These are phyloP conservation scores for Macaca mulatta DNA, from an alignment of 2,113 vertebrate genomes.

Conservation along the genomic window DNA sequence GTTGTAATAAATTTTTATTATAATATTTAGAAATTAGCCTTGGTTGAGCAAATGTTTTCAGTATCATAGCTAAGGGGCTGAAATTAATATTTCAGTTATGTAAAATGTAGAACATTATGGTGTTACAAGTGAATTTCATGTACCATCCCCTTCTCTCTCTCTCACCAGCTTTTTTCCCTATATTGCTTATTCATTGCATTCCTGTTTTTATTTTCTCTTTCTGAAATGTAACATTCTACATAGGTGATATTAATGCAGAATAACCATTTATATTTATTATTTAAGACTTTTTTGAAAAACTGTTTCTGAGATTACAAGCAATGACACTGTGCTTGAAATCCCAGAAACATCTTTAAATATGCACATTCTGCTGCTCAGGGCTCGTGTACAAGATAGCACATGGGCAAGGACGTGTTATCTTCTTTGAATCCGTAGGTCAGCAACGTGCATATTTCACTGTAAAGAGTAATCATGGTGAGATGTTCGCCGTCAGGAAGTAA, in stretches of 20 bases:
- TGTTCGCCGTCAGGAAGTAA: not conserved
- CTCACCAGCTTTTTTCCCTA: not conserved
- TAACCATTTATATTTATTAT: not conserved
- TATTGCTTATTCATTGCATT: not conserved
- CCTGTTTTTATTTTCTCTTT: not conserved
- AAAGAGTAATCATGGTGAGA: not conserved
- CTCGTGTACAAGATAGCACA: not conserved
- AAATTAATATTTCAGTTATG: slow-evolving; percentile 30
- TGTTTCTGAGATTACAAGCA: too few species aligned
- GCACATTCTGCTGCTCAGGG: not conserved
- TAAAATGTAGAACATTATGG: not conserved
- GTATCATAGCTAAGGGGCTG: not conserved
- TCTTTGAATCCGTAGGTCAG: not conserved
- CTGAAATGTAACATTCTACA: not conserved
- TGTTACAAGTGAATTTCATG: not conserved
- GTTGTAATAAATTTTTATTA: not conserved
- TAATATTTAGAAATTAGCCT: not conserved
- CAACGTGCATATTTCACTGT: not conserved
- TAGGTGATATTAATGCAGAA: not conserved
- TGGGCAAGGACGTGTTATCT: not conserved
- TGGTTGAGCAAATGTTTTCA: not conserved
- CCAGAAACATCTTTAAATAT: not conserved
- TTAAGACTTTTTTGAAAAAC: not conserved
- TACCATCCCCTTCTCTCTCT: not conserved
- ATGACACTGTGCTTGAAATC: not conserved